Conservation (phyloP, 2,888 invertebrate species). For the Pristionchus fissidentatus region DNA sequence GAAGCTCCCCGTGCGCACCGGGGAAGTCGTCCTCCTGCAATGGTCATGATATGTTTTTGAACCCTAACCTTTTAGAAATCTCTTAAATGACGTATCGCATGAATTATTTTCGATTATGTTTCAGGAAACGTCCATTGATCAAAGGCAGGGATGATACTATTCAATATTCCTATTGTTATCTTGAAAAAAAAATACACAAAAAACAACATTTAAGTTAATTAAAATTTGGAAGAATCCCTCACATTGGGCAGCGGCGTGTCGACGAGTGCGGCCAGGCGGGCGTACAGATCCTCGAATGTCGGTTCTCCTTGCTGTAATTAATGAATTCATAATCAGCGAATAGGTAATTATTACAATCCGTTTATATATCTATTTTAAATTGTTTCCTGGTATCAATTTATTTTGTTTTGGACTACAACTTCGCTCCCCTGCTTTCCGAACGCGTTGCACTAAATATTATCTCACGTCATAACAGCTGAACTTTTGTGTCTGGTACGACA, state of each 20-base stretch:
- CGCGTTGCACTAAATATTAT: too few species aligned
- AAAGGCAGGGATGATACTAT: too few species aligned
- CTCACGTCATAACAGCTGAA: too few species aligned
- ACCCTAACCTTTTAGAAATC: too few species aligned
- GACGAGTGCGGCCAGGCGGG: constrained; percentile 23
- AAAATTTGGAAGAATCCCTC: not conserved
- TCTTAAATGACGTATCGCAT: too few species aligned
- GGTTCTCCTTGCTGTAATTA: constrained; percentile 58
- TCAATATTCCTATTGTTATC: not conserved
- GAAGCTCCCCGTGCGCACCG: constrained; percentile 45
- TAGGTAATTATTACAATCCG: not conserved
- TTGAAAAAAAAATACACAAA: not conserved
- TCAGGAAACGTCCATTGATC: too few species aligned
- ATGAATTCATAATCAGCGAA: not conserved
- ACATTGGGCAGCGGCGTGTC: constrained; percentile 35
- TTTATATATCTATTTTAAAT: not conserved
- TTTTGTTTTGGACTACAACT: too few species aligned
- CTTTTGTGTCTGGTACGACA: too few species aligned
- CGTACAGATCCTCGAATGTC: constrained; percentile 56
- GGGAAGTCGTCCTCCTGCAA: constrained; percentile 47
- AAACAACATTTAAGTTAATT: not conserved
- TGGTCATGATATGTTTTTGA: not conserved
- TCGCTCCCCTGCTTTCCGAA: too few species aligned
- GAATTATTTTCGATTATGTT: too few species aligned
- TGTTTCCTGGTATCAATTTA: too few species aligned